Base-by-base conservation (phyloP, 2,888 invertebrate species). In the Scaptomyza polygonia region DNA sequence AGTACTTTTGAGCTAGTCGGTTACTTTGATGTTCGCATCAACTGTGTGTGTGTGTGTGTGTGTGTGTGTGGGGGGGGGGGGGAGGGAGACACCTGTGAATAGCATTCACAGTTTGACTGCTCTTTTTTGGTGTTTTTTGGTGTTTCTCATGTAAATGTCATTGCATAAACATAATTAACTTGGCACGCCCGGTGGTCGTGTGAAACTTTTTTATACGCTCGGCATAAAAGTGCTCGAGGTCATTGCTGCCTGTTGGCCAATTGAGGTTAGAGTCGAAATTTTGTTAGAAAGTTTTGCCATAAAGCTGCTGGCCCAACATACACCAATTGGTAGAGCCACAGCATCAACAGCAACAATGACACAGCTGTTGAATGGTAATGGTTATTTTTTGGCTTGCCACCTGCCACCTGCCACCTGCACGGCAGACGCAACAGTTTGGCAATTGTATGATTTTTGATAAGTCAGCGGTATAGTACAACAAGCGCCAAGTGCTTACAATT, bases 161-260 rank as follows among this genome's bases (percentile, higher is more conserved):
- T 61, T 79, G 67, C 72, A 86, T 72, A 77, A 82, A 77, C 75
- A 80, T 78, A 87, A 82, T 82, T 82, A 85, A 78, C 85, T 78
- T 69, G 65, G 47, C 52, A 66, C 65, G 66, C 39, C 78, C 67
- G 59, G 64, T 59, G 78, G 74, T 55, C 69, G 61, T 62, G 64
- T 54, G 45, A 57, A 73, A 75, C 53, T 65, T 76, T 69, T 59
- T 65, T 71, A n/a, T 63, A 76, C 44, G 54, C 57, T 40, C 66
- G 51, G 53, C 34, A 72, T 68, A 67, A 84, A 84, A 77, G 59
- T 45, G 63, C 73, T 82, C 48, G 43, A 59, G 65, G 48, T 55
- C 64, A 75, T 53, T 67, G 58, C 9, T 45, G 57, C 67, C 47
- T 36, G 30, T 39, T 29, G 61, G 61, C 64, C 59, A 43, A 65